phyloP scores from a whole-genome alignment of 2,797 vertebrate genomes.

The Stomatorhinus walkeri region DNA sequence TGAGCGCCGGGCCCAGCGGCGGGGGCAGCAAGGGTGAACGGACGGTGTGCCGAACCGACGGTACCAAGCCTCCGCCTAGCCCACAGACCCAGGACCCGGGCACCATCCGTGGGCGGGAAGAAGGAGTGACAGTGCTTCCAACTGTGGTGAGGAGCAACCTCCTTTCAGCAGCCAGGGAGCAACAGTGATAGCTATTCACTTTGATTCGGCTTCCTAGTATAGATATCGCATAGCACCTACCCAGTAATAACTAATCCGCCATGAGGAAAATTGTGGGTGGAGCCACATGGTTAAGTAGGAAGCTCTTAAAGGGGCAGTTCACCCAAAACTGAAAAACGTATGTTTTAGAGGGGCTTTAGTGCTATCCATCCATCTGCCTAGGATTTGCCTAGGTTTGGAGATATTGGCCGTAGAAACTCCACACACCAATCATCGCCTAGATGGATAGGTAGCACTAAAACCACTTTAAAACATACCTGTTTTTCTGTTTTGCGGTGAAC shows the following conservation, averaged over 20 bases:
- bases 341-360: not conserved
- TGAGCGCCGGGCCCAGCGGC: constrained; percentile 50
- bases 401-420: not conserved
- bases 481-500: not conserved
- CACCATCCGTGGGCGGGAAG: constrained; percentile 41
- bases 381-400: not conserved
- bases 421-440: not conserved
- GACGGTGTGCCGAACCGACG: constrained; percentile 46
- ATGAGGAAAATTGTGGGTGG: not conserved
- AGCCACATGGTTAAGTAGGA: not conserved
- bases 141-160: constrained; percentile 43
- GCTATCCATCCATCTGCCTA: not conserved
- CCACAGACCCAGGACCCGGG: constrained; percentile 41
- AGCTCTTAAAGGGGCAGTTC: not conserved
- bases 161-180: not conserved
- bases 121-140: constrained; percentile 38
- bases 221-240: not conserved
- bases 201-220: not conserved
- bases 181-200: not conserved
- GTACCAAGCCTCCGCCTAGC: constrained; percentile 35
- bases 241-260: not conserved
- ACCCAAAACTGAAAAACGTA: not conserved
- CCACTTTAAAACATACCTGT: not conserved
- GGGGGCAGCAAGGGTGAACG: constrained; percentile 48
- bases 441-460: not conserved